Evolutionary conservation across 1,140 invertebrate species (phyloP).

Genomic region (Ooceraea biroi): DNA sequence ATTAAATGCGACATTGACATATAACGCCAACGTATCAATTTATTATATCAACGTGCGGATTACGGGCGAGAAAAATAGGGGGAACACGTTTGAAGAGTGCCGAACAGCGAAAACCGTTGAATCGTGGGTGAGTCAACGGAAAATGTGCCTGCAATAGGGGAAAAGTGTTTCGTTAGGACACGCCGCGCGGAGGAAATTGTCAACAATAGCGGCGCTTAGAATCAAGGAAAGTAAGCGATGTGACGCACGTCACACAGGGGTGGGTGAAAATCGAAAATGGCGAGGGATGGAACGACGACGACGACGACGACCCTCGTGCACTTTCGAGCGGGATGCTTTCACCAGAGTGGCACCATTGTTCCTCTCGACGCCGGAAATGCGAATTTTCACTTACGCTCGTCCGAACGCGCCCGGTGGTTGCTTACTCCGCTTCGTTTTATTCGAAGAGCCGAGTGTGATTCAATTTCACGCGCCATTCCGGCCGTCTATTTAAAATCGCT

Average conservation of each 20-base stretch:
- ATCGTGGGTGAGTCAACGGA: constrained; percentile 16
- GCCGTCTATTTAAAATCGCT: constrained; percentile 14
- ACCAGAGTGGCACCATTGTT: constrained; percentile 60
- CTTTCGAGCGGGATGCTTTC: constrained; percentile 55
- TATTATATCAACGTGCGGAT: background rate
- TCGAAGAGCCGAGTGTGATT: constrained; percentile 7
- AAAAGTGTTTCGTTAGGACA: constrained; percentile 3
- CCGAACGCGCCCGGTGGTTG: constrained; percentile 22
- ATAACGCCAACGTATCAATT: background rate
- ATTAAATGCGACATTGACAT: background rate
- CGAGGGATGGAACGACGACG: constrained; percentile 55
- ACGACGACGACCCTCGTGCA: constrained; percentile 51
- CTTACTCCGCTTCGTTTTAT: constrained; percentile 34
- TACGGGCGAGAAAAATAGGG: background rate
- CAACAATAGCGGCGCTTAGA: constrained; percentile 57
- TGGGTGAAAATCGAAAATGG: constrained; percentile 62
- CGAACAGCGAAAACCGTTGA: background rate
- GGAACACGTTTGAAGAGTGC: constrained; percentile 7
- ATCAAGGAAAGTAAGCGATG: constrained; percentile 20
- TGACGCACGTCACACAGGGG: constrained; percentile 46
- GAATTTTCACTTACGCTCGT: constrained; percentile 67
- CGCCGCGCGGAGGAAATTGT: constrained; percentile 55
- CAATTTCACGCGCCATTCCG: constrained; percentile 27
- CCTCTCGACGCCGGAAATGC: constrained; percentile 39
- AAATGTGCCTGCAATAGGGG: background rate